phyloP scores from a whole-genome alignment of 2,113 vertebrate species.

The Pongo pygmaeus region DNA sequence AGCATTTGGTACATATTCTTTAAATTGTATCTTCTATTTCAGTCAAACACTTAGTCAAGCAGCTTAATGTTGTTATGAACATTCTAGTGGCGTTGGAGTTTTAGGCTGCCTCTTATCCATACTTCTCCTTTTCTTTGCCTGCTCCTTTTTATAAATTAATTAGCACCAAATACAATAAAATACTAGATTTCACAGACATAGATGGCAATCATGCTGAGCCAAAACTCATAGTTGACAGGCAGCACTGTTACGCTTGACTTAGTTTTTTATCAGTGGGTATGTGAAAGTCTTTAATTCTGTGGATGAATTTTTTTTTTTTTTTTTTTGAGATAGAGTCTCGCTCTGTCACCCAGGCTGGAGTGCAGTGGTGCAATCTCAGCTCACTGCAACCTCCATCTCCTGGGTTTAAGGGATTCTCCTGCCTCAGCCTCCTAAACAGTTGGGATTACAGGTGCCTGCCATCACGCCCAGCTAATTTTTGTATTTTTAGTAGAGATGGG shows the following conservation, averaged over 20 bases:
- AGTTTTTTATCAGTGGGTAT: constrained; percentile 27
- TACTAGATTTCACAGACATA: constrained; percentile 11
- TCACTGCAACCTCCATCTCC: too few relatives aligned
- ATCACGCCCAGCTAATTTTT: too few relatives aligned
- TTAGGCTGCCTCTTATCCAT: constrained; percentile 58
- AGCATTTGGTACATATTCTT: constrained; percentile 53
- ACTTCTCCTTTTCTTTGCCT: constrained; percentile 44
- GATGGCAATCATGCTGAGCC: constrained; percentile 26
- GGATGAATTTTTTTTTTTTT: neutral
- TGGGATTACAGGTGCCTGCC: too few relatives aligned
- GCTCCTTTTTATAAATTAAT: constrained; percentile 59
- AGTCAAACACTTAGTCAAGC: constrained; percentile 36
- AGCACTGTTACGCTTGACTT: constrained; percentile 31
- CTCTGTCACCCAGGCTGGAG: too few relatives aligned
- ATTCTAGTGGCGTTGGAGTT: constrained; percentile 35
- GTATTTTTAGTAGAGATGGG: too few relatives aligned
- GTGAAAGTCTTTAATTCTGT: constrained; percentile 47
- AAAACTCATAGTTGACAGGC: neutral
- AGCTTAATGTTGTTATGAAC: constrained; percentile 54
- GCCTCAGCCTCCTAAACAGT: too few relatives aligned
- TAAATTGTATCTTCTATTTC: constrained; percentile 60
- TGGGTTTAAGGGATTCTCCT: too few relatives aligned
- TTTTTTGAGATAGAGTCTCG: too few relatives aligned
- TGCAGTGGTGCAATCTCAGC: too few relatives aligned
- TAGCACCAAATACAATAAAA: constrained; percentile 57